Percentiles rank a stretch among this genome's conserved stretches.
These are phyloP conservation scores for Periophthalmodon schlosseri DNA, from an alignment of 2,113 vertebrate genomes.

Conservation along the genomic window DNA sequence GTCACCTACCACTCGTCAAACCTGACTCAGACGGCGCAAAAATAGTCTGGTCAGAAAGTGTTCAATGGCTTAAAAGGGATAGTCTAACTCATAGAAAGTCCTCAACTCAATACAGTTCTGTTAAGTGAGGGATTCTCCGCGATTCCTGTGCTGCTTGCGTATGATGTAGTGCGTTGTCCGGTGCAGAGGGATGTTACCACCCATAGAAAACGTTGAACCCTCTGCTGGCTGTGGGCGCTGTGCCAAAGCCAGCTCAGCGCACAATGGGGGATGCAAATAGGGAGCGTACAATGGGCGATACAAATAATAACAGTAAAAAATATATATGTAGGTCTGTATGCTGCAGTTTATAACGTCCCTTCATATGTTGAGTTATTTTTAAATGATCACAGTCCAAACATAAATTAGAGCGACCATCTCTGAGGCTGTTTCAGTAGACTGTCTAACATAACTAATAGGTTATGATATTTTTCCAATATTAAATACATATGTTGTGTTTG, in stretches of 20 bases:
- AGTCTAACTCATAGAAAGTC: neutral
- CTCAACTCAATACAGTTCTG: neutral
- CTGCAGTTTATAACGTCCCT: too few relatives aligned
- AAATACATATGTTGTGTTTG: too few relatives aligned
- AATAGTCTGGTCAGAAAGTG: neutral
- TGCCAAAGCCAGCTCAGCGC: conserved; percentile 61
- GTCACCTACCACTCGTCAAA: conserved; percentile 10
- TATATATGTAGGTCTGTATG: too few relatives aligned
- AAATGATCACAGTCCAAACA: too few relatives aligned
- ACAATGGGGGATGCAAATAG: conserved; percentile 44
- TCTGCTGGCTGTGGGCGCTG: conserved; percentile 30
- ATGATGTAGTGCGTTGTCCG: conserved; percentile 26
- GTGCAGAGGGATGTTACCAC: conserved; percentile 19
- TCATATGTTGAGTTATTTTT: too few relatives aligned
- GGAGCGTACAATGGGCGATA: conserved; percentile 30
- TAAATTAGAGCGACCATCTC: too few relatives aligned
- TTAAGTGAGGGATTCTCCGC: conserved; percentile 10
- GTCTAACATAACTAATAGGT: too few relatives aligned
- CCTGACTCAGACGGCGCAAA: neutral
- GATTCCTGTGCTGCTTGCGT: neutral
- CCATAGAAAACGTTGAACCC: conserved; percentile 21
- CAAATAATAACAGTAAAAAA: too few relatives aligned
- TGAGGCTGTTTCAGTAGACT: too few relatives aligned
- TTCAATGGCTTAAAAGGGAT: neutral
- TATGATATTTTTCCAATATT: too few relatives aligned